phyloP scores from a whole-genome alignment of 1,140 invertebrate species.

The Orius laevigatus region DNA sequence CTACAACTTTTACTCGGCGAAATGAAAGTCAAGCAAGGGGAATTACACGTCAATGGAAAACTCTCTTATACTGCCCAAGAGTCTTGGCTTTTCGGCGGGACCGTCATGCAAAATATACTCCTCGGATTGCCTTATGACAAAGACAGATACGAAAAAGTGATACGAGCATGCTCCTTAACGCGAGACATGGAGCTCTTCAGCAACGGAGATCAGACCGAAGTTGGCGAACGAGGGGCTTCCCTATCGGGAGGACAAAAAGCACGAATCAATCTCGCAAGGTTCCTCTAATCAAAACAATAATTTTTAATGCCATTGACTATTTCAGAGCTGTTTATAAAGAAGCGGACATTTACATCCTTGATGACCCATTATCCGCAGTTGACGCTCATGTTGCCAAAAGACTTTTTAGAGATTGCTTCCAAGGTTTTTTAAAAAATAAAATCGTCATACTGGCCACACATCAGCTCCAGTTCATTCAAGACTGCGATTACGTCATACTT shows the following conservation, averaged over 20 bases:
- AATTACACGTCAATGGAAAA: constrained; percentile 38
- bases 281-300: too few relatives aligned
- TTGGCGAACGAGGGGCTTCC: constrained; percentile 62
- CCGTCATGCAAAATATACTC: constrained; percentile 57
- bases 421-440: constrained; percentile 46
- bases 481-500: constrained; percentile 57
- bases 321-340: constrained; percentile 26
- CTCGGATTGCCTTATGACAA: constrained; percentile 52
- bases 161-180: constrained; percentile 44
- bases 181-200: constrained; percentile 39
- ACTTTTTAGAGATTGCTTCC: constrained; percentile 57
- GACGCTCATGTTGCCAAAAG: constrained; percentile 65
- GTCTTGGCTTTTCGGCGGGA: constrained; percentile 55
- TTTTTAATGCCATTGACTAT: neutral
- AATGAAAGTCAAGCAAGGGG: constrained; percentile 40
- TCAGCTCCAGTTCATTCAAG: constrained; percentile 64
- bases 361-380: constrained; percentile 69
- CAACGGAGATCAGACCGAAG: constrained; percentile 53
- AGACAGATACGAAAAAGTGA: constrained; percentile 44
- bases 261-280: constrained; percentile 35
- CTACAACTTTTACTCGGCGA: constrained; percentile 57
- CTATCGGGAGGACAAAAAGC: constrained; percentile 59
- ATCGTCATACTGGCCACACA: constrained; percentile 72
- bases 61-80: constrained; percentile 60
- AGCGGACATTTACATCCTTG: constrained; percentile 60